phyloP scores from a whole-genome alignment of 2,888 invertebrate genomes.

The Capitulum mitella region DNA sequence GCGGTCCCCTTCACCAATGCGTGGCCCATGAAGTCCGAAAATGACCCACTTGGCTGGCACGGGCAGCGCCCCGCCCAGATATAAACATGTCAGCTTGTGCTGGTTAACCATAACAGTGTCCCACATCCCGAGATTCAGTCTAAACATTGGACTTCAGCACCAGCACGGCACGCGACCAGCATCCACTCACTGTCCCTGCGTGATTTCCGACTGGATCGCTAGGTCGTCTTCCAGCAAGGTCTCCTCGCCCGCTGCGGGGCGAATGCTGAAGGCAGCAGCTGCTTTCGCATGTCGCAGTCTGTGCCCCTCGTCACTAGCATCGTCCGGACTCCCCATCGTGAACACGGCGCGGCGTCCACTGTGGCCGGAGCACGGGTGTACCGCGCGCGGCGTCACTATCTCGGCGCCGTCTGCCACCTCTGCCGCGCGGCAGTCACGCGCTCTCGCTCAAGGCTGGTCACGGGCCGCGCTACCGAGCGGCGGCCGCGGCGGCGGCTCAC shows the following conservation, averaged over 20 bases:
- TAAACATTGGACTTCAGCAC: not conserved
- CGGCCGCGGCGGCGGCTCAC: not conserved
- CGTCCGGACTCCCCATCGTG: not conserved
- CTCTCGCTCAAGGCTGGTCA: too few relatives aligned
- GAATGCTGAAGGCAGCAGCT: not conserved
- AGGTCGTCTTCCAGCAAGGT: not conserved
- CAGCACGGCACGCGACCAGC: not conserved
- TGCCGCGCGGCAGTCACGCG: not conserved
- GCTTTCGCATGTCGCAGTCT: not conserved
- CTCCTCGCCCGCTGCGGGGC: not conserved
- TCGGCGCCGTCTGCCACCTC: too few relatives aligned
- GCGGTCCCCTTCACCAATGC: too few relatives aligned
- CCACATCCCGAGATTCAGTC: too few relatives aligned
- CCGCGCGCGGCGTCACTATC: too few relatives aligned
- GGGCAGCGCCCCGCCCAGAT: too few relatives aligned
- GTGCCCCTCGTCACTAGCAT: not conserved
- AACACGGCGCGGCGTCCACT: not conserved
- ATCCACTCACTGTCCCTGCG: not conserved
- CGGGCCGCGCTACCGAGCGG: not conserved
- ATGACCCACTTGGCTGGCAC: too few relatives aligned
- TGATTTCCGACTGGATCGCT: not conserved
- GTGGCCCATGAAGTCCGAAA: too few relatives aligned
- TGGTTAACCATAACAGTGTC: too few relatives aligned
- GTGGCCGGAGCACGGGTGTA: too few relatives aligned
- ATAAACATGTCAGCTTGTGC: too few relatives aligned